Evolutionary conservation across 2,888 invertebrate species (phyloP), one percentile per base, ranked within the genome.

Genomic region (Ctena decussata): DNA sequence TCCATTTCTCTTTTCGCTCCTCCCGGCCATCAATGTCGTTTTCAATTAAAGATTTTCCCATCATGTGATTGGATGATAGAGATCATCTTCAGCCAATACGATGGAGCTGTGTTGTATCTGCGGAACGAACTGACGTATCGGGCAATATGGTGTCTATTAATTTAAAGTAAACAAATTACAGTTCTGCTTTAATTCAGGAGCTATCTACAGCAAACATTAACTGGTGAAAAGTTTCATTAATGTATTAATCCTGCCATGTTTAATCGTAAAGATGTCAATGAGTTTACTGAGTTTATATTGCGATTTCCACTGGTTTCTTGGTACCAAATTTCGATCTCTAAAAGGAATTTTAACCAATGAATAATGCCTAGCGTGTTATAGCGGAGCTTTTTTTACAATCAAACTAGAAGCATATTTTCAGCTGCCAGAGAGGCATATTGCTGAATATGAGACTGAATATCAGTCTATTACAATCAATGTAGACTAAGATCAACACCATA

Each of bases 11-110:
- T 37, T 72, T 39, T 41, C 57, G 75, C 77, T 82, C 84, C 76
- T 77, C 82, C 77, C 84, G 84, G 82, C 24, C 70, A 79, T 75
- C 82, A 69, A 30, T 84, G 87, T 84, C 87, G 84, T 72, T 77
- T 87, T 72, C 84, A 82, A 82, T 87, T 87, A 77, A 3, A 35
- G 35, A 65, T 35, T 35, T 65, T 65, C 65, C 18, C 65, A 18
- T 65, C 65, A 65, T 35, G 35, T 35, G 65, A 65, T 65, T 65
- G 65, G 65, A 65, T 65, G 21, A 65, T 35, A 35, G 24, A 35
- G 65, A 32, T 35, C 32, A 65, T 65, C 24, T 32, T 35, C 21
- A 18, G 35, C 65, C 65, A 65, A 65, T 65, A 27, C 32, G 65
- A 65, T 1, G 11, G 30, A 65, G 65, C 12, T 21, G 35, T 65